These are phyloP conservation scores for Hylomyscus alleni DNA, from an alignment of 2,797 vertebrate genomes.

Conservation along the genomic window DNA sequence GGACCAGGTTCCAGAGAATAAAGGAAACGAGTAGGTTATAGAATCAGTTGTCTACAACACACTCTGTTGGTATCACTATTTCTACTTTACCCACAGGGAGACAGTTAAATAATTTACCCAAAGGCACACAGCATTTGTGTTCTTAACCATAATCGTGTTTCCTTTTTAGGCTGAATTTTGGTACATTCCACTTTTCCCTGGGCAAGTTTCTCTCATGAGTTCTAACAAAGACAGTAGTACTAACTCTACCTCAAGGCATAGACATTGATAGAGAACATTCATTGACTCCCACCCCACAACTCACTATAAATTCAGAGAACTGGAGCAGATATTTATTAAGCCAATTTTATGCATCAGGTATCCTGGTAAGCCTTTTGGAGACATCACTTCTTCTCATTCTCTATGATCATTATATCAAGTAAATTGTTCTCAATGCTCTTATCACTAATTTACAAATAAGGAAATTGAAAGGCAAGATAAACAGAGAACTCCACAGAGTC, in stretches of 20 bases:
- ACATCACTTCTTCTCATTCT: constrained; percentile 32
- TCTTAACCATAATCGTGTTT: not conserved
- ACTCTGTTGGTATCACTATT: not conserved
- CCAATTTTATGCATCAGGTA: not conserved
- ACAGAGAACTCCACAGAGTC: not conserved
- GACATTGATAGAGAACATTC: not conserved
- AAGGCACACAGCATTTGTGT: not conserved
- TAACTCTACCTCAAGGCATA: not conserved
- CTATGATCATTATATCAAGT: constrained; percentile 9
- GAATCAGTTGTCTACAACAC: not conserved
- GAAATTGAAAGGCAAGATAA: constrained; percentile 27
- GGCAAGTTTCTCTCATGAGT: not conserved
- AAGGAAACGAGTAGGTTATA: not conserved
- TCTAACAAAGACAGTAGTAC: not conserved
- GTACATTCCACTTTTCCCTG: not conserved
- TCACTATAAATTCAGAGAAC: not conserved
- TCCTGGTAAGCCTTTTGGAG: constrained; percentile 39
- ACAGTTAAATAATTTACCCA: not conserved
- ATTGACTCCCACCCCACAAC: not conserved
- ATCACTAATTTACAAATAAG: constrained; percentile 21
- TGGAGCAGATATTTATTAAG: not conserved
- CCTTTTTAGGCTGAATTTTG: not conserved
- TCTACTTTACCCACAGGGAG: not conserved
- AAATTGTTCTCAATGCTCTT: constrained; percentile 44
- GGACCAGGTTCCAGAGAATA: not conserved